Conservation (phyloP, 2,888 invertebrate genomes). For the Hydrotaea diabolus region DNA sequence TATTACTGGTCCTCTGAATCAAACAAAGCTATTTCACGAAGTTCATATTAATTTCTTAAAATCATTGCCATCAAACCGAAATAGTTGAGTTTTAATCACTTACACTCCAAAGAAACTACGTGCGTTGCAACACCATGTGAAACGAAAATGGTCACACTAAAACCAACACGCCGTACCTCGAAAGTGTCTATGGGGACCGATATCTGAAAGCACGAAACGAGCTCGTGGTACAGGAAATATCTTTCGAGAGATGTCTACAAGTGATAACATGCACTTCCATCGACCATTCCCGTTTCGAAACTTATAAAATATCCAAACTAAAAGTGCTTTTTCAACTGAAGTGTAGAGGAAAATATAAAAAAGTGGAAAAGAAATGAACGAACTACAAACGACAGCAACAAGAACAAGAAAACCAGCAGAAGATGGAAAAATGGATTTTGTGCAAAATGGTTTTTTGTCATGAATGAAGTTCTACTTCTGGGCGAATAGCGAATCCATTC, state of each 20-base stretch:
- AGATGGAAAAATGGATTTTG: constrained; percentile 18
- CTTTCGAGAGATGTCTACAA: constrained; percentile 39
- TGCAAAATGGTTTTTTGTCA: constrained; percentile 35
- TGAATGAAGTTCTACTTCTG: constrained; percentile 7
- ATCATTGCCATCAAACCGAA: too few species aligned
- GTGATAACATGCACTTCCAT: constrained; percentile 40
- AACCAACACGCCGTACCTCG: background rate
- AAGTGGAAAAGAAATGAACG: background rate
- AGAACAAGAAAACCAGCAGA: background rate
- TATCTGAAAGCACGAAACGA: constrained; percentile 15
- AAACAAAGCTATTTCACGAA: too few species aligned
- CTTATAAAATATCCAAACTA: constrained; percentile 35
- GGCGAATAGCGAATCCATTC: constrained; percentile 5
- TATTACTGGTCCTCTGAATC: too few species aligned
- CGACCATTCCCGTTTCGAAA: constrained; percentile 24
- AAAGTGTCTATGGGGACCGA: background rate
- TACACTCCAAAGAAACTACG: background rate
- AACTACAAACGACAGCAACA: background rate
- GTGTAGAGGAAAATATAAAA: constrained; percentile 29
- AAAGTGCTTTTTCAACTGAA: constrained; percentile 38
- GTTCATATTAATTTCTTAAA: too few species aligned
- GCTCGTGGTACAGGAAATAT: constrained; percentile 29
- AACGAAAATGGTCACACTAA: background rate
- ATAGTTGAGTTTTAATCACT: background rate
- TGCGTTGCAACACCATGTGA: background rate